These are phyloP conservation scores for Phalanger gymnotis DNA, from an alignment of 2,797 vertebrate genomes.

Conservation along the genomic window DNA sequence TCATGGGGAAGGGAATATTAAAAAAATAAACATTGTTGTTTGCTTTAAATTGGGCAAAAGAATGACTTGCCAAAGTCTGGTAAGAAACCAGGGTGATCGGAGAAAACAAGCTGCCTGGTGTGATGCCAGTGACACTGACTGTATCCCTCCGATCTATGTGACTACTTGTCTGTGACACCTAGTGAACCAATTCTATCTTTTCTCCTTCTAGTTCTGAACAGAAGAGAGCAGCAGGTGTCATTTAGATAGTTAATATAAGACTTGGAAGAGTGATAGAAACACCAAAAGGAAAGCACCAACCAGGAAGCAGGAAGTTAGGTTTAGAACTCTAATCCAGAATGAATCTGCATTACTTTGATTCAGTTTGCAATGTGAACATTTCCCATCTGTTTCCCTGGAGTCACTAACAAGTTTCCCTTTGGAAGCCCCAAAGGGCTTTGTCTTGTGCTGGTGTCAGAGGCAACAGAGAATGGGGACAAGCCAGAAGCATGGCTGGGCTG, in stretches of 20 bases:
- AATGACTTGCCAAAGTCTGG: neutral
- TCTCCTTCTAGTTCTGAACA: neutral
- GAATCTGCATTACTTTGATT: neutral
- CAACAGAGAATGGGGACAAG: neutral
- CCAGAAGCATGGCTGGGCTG: neutral
- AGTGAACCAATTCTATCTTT: neutral
- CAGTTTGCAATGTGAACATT: conserved; percentile 24
- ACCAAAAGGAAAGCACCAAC: neutral
- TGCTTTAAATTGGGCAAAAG: neutral
- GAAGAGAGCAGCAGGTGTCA: neutral
- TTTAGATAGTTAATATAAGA: neutral
- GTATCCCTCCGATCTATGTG: neutral
- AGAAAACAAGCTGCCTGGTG: neutral
- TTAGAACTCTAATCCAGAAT: neutral
- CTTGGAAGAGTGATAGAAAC: neutral
- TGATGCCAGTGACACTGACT: neutral
- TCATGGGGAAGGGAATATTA: neutral
- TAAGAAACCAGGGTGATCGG: neutral
- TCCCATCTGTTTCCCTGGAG: conserved; percentile 62
- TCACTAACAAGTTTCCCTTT: conserved; percentile 74
- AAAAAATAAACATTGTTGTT: neutral
- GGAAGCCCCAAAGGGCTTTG: neutral
- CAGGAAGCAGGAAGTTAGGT: neutral
- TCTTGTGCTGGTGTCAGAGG: neutral
- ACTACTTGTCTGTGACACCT: neutral